Conservation (phyloP, 2,797 vertebrate species). For the Chelon labrosus region DNA sequence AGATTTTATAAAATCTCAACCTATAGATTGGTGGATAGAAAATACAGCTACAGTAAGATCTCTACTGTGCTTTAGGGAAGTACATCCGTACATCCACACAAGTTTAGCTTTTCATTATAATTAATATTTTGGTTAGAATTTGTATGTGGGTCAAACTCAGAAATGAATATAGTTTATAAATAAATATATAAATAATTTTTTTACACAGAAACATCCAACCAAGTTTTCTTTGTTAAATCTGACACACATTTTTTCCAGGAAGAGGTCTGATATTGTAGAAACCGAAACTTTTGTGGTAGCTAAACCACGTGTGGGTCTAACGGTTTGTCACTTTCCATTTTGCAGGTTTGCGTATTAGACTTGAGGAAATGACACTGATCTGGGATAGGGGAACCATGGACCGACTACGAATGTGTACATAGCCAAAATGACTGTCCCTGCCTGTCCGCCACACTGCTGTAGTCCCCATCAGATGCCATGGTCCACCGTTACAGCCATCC, state of each 20-base stretch:
- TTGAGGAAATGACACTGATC: constrained; percentile 97
- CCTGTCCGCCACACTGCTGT: constrained; percentile 95
- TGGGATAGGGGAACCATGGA: constrained; percentile 91
- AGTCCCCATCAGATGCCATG: constrained; percentile 92
- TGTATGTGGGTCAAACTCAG: too few species aligned
- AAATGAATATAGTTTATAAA: too few species aligned
- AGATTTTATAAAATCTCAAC: too few species aligned
- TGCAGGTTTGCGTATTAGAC: constrained; percentile 98
- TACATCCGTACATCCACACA: too few species aligned
- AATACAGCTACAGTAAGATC: too few species aligned
- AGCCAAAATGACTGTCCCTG: constrained; percentile 98
- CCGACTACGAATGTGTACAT: constrained; percentile 99
- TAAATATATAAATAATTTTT: too few species aligned
- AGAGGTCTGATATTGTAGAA: neutral
- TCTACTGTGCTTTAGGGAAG: too few species aligned
- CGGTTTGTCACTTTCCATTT: constrained; percentile 27
- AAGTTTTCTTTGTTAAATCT: neutral
- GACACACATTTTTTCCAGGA: neutral
- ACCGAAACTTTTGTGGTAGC: neutral
- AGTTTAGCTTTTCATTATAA: too few species aligned
- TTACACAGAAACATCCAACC: too few species aligned
- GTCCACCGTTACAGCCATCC: constrained; percentile 88
- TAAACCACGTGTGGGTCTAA: neutral
- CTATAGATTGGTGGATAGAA: too few species aligned
- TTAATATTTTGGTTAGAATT: too few species aligned